These are phyloP conservation scores for Apeira syringaria DNA, from an alignment of 2,888 invertebrate species.

Conservation along the genomic window DNA sequence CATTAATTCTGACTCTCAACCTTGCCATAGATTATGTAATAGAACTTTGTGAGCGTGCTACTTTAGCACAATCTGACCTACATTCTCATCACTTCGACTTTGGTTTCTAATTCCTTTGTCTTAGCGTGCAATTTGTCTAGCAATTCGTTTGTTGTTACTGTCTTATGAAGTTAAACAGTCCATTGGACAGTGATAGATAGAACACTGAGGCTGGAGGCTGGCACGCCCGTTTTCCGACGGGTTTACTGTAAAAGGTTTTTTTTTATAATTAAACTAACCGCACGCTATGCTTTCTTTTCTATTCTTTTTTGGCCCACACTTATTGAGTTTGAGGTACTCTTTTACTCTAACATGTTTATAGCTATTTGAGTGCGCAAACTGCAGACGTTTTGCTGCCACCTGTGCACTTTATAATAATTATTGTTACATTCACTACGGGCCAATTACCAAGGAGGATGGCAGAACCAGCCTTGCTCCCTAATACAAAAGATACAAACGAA, in stretches of 20 bases:
- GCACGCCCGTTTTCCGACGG: conserved; percentile 9
- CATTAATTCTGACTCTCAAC: conserved; percentile 32
- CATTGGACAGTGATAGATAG: conserved; percentile 38
- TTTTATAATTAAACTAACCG: neutral
- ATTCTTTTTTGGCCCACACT: too few relatives aligned
- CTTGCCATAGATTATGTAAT: neutral
- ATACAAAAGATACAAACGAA: too few relatives aligned
- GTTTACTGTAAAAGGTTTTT: conserved; percentile 13
- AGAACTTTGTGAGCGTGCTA: conserved; percentile 14
- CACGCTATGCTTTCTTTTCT: too few relatives aligned
- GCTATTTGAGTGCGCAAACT: too few relatives aligned
- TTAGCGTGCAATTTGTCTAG: conserved; percentile 24
- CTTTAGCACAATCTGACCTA: conserved; percentile 33
- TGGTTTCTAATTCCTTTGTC: conserved; percentile 7
- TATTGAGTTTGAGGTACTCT: too few relatives aligned
- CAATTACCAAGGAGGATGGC: too few relatives aligned
- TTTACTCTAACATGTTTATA: too few relatives aligned
- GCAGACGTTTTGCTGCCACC: too few relatives aligned
- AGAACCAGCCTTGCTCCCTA: too few relatives aligned
- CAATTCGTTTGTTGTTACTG: conserved; percentile 1
- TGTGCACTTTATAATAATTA: too few relatives aligned
- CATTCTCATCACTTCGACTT: conserved; percentile 14
- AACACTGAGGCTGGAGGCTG: conserved; percentile 15
- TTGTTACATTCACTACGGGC: too few relatives aligned
- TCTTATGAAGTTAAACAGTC: conserved; percentile 4